Percentiles rank a stretch among this genome's conserved stretches.
Conservation (phyloP, 1,140 invertebrate genomes). For the Pseudomyrmex cubaensis region DNA sequence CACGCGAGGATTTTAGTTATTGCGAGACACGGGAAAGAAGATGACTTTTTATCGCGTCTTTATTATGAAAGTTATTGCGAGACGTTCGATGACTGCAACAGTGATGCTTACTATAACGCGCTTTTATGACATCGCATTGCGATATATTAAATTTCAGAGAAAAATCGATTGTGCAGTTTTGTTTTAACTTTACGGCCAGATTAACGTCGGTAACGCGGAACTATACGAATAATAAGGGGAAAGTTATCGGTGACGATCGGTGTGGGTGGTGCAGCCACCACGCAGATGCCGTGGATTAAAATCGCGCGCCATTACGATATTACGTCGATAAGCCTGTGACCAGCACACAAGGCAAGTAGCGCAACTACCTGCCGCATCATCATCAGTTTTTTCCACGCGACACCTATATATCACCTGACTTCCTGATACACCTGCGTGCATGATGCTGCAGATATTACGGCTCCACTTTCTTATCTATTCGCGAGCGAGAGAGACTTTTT, state of each 20-base stretch:
- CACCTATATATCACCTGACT: not conserved
- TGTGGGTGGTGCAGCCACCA: slow-evolving; percentile 31
- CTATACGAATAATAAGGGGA: not conserved
- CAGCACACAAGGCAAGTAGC: not conserved
- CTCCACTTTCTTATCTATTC: slow-evolving; percentile 37
- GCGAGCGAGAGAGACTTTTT: not conserved
- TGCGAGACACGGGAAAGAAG: too few relatives aligned
- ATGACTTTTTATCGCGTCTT: not conserved
- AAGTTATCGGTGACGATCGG: slow-evolving; percentile 15
- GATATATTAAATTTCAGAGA: not conserved
- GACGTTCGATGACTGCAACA: not conserved
- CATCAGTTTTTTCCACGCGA: not conserved
- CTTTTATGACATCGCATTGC: not conserved
- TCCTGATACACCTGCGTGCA: slow-evolving; percentile 38
- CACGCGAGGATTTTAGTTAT: too few relatives aligned
- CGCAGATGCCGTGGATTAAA: slow-evolving; percentile 55
- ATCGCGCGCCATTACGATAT: slow-evolving; percentile 29
- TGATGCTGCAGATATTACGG: slow-evolving; percentile 21
- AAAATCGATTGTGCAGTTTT: not conserved
- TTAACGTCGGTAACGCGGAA: not conserved
- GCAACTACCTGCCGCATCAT: slow-evolving; percentile 14
- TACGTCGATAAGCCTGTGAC: slow-evolving; percentile 33
- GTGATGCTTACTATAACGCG: too few relatives aligned
- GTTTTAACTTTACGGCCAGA: slow-evolving; percentile 21
- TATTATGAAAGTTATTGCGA: not conserved